phyloP scores from a whole-genome alignment of 2,888 invertebrate genomes.

The Leuctra nigra region DNA sequence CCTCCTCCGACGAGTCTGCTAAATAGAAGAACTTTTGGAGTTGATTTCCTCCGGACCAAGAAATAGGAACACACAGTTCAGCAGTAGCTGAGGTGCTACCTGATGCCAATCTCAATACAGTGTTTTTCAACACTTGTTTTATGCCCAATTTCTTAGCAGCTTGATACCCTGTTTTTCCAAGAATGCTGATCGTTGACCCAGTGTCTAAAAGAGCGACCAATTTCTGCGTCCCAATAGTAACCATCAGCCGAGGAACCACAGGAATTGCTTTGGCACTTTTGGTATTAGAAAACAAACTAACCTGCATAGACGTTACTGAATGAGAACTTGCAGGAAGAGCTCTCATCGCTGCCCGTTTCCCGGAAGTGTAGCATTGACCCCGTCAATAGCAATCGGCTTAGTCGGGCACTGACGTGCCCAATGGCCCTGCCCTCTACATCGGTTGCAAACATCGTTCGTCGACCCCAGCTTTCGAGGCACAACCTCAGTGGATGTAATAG shows the following conservation, averaged over 20 bases:
- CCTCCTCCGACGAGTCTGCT: not conserved
- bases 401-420: too few species aligned
- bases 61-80: not conserved
- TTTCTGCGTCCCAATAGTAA: not conserved
- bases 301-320: too few species aligned
- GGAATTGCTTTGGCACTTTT: too few species aligned
- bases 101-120: not conserved
- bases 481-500: too few species aligned
- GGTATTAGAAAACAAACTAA: too few species aligned
- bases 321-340: too few species aligned
- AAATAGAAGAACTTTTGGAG: not conserved
- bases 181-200: conserved; percentile 18
- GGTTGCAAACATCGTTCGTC: too few species aligned
- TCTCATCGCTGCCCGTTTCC: too few species aligned
- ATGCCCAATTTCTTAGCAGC: not conserved
- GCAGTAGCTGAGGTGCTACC: not conserved
- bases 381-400: too few species aligned
- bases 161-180: conserved; percentile 3
- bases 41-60: not conserved
- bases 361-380: too few species aligned
- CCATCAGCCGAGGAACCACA: not conserved
- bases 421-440: too few species aligned
- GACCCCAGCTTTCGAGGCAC: too few species aligned
- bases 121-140: not conserved
- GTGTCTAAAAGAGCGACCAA: conserved; percentile 23